Base-by-base conservation (phyloP, 2,888 invertebrate species). In the Megalurothrips usitatus region DNA sequence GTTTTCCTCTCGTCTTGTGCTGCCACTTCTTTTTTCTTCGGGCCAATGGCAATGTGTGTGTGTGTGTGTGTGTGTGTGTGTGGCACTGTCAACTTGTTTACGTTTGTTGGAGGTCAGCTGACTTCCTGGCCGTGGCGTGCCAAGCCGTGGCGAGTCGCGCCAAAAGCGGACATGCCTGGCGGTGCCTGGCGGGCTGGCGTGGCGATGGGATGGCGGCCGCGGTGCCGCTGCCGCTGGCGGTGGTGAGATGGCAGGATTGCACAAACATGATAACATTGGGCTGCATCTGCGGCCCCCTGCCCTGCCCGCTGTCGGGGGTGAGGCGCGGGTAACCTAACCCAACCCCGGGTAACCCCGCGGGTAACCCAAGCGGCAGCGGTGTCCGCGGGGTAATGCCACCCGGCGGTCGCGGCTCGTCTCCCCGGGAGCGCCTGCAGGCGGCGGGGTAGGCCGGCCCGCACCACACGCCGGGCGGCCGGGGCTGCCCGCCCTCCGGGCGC, bases 101-200 rank as follows among this genome's bases (percentile, higher is more conserved):
- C 68, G 68, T 75, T 75, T 75, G 68, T 75, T 75, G 68, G 68
- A 75, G 68, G 68, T 75, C 68, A 75, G 68, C 68, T 26, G 68
- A 75, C 68, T 75, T 75, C 68, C 68, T 75, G 68, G 68, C 68
- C 68, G 68, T 26, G 26, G 9, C 68, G 26, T 26, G 68, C 68
- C 68, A 12, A n/a, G 68, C 68, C 68, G 23, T 12, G 68, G 23
- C 68, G 26, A n/a, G 68, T 23, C 68, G 23, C 8, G 23, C 68
- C n/a, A n/a, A 9, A 19, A 23, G 19, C n/a, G 58, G 19, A 43
- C n/a, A 52, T 52, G 52, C 52, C 14, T 17, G 52, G 52, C 52
- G 52, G 52, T 12, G 52, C 52, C 19, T 17, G 58, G 58, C 58
- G 14, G 58, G 58, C 58, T 17, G 10, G 58, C 19, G 58, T 52